A percentile compares a stretch with the other conserved stretches of the same genome.
These are phyloP conservation scores for Coptodon bakossiorum DNA, from an alignment of 2,113 vertebrate species.

Conservation along the genomic window DNA sequence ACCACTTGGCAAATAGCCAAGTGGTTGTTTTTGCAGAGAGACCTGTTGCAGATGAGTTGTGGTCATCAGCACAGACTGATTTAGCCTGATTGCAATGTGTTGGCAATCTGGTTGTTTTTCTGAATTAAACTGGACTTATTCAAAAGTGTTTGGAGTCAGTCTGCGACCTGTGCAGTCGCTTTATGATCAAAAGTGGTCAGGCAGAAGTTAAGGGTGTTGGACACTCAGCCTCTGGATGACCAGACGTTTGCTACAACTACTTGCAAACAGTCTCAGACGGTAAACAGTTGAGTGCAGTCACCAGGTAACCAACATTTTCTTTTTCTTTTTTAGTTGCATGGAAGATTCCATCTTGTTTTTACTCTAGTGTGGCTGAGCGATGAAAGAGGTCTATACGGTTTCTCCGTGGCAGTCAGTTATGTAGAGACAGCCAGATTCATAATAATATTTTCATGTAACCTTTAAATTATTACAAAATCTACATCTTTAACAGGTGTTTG, in stretches of 20 bases:
- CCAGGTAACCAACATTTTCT: neutral
- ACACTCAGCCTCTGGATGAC: neutral
- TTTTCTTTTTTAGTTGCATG: neutral
- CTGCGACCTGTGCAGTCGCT: neutral
- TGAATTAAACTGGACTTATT: neutral
- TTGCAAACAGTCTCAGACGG: neutral
- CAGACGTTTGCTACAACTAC: neutral
- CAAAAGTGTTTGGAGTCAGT: neutral
- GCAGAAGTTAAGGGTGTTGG: neutral
- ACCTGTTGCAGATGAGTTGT: neutral
- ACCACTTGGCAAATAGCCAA: neutral
- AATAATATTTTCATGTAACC: neutral
- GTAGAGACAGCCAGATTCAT: neutral
- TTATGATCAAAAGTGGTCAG: neutral
- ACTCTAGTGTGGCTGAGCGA: neutral
- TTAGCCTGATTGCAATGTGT: neutral
- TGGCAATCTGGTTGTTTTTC: neutral
- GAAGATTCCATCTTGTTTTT: neutral
- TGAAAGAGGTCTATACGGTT: neutral
- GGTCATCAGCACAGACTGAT: neutral
- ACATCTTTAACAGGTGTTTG: neutral
- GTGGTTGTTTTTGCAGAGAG: neutral
- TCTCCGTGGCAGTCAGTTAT: neutral
- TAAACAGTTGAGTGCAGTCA: neutral
- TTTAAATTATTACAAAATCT: neutral